phyloP scores from a whole-genome alignment of 1,140 invertebrate species.

The Thaumetopoea pityocampa region DNA sequence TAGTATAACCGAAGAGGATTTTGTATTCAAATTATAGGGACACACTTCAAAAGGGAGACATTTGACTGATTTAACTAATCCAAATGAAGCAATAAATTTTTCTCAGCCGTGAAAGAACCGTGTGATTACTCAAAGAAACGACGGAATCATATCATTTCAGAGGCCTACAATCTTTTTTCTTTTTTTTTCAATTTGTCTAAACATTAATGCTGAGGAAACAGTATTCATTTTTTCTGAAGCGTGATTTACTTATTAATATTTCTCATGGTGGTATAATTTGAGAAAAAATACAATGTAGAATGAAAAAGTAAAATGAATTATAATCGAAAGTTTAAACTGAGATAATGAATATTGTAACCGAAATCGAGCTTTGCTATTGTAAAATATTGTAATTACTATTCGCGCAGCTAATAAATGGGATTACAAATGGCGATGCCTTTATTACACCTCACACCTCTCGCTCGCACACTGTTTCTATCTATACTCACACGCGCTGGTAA shows the following conservation, averaged over 20 bases:
- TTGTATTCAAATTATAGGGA: background rate
- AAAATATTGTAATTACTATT: no score
- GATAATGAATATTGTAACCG: no score
- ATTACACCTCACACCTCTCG: no score
- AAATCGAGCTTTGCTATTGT: no score
- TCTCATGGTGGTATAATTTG: conserved; percentile 13
- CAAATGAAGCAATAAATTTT: conserved; percentile 54
- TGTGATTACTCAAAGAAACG: conserved; percentile 63
- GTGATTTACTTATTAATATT: conserved; percentile 14
- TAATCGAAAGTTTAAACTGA: no score
- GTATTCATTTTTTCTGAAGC: conserved; percentile 35
- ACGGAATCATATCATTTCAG: conserved; percentile 47
- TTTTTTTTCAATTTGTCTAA: conserved; percentile 53
- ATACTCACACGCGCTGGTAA: no score
- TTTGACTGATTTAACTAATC: conserved; percentile 46
- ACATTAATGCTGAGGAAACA: conserved; percentile 49
- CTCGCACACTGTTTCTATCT: no score
- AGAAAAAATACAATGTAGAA: conserved; percentile 15
- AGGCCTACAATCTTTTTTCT: conserved; percentile 49
- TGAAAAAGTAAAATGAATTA: conserved; percentile 9
- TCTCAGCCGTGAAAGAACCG: conserved; percentile 29
- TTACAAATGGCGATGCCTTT: no score
- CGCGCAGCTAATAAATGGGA: no score
- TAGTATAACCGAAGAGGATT: background rate
- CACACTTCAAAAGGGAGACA: conserved; percentile 4